Percentiles rank a stretch among this genome's conserved stretches.
phyloP scores from a whole-genome alignment of 2,113 vertebrate genomes.

The Tragelaphus scriptus region DNA sequence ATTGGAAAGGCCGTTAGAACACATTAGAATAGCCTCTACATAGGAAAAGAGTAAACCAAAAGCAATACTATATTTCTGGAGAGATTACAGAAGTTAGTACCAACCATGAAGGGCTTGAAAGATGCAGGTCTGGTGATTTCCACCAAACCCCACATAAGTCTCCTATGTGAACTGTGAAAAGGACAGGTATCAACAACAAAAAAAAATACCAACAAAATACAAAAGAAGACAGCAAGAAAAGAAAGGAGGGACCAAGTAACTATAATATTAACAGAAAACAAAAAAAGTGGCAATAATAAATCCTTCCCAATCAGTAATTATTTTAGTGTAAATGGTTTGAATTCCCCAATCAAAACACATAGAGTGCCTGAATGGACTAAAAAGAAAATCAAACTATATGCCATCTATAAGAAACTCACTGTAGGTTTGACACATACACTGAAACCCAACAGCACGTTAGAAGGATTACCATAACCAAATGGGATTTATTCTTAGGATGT shows the following conservation, averaged over 20 bases:
- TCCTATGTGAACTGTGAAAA: not conserved
- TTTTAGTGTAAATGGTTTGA: not conserved
- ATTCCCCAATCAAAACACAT: not conserved
- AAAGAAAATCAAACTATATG: not conserved
- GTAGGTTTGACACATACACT: not conserved
- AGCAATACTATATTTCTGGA: not conserved
- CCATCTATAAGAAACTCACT: not conserved
- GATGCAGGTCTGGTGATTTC: not conserved
- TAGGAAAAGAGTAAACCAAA: not conserved
- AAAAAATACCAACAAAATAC: not conserved
- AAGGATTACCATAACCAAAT: not conserved
- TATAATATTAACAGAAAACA: not conserved
- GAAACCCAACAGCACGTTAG: not conserved
- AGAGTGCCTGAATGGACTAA: not conserved
- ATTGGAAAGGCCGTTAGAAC: not conserved
- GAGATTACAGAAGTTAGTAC: not conserved
- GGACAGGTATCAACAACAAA: not conserved
- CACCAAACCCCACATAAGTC: not conserved
- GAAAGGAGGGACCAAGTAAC: not conserved
- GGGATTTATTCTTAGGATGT: not conserved
- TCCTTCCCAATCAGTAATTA: not conserved
- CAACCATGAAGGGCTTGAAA: not conserved
- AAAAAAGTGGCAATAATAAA: not conserved
- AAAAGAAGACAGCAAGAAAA: not conserved
- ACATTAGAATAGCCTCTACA: not conserved